These are phyloP conservation scores for Nasua narica DNA, from an alignment of 2,797 vertebrate species.

Conservation along the genomic window DNA sequence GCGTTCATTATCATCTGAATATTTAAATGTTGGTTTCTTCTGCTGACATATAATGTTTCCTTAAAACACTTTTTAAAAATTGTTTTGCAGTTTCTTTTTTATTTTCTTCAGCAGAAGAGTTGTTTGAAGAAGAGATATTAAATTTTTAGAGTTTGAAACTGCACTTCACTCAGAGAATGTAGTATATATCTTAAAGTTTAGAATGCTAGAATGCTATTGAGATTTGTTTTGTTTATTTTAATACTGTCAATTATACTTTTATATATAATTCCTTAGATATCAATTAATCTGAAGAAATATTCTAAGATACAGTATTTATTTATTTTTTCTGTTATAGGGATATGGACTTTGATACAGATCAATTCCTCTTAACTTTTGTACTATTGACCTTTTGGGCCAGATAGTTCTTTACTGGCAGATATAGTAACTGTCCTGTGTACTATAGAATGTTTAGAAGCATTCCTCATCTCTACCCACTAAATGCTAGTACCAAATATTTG, in stretches of 20 bases:
- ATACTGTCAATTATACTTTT: background rate
- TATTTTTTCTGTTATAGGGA: background rate
- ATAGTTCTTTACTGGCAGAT: background rate
- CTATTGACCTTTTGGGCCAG: background rate
- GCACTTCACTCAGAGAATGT: background rate
- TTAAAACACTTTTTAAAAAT: background rate
- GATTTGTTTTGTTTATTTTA: background rate
- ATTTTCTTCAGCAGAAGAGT: background rate
- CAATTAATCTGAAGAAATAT: background rate
- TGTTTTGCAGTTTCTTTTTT: background rate
- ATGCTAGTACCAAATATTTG: background rate
- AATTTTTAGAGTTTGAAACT: background rate
- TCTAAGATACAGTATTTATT: background rate
- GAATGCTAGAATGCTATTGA: background rate
- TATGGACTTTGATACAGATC: background rate
- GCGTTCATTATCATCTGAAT: background rate
- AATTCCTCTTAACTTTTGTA: background rate
- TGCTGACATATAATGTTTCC: background rate
- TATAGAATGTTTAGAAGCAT: background rate
- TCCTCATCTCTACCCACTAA: background rate
- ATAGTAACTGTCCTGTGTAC: background rate
- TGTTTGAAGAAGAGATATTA: background rate
- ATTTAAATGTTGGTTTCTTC: background rate
- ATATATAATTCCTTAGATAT: background rate
- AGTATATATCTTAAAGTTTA: background rate